Base-by-base conservation (phyloP, 1,140 invertebrate species). In the Drosophila leontia region DNA sequence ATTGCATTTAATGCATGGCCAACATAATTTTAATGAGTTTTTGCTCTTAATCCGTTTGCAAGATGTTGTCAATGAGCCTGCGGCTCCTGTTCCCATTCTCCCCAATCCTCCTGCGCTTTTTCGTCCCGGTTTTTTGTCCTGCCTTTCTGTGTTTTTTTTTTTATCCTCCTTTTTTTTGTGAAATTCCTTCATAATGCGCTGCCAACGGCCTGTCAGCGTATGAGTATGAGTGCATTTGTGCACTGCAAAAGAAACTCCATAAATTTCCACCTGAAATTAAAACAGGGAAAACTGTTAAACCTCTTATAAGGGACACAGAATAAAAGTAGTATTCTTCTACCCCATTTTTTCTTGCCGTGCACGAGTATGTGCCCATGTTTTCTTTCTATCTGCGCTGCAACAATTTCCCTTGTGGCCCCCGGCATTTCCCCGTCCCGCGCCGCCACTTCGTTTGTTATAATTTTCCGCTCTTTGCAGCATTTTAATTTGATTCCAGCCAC, bases 1-100 rank as follows among this genome's bases (percentile, higher is more conserved):
- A 86, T 82, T 86, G 83, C 83, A 87, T 87, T 82, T 87, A 86
- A 86, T 87, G 83, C 84, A 87, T 83, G 83, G 62, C 83, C 83
- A 86, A 87, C 83, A 86, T 86, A 87, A 87, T 86, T 86, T 86
- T 86, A 86, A 86, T 86, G 83, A 86, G 83, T 86, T 86, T 82
- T 82, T 80, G 70, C 83, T 87, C 80, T 86, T 86, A 86, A 86
- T 86, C 83, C 83, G 83, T 87, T 86, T 86, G 83, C 83, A 86
- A 87, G 83, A 86, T 86, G 83, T 82, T 87, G 80, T 86, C 83
- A 86, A 86, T 86, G 82, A 87, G 83, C 75, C 77, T 78, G 83
- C 67, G 79, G 80, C 80, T 42, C 62, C 75, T 69, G 61, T 58
- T 41, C 26, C 47, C 55, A 50, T 41, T 48, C 37, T 53, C 23